phyloP scores from a whole-genome alignment of 1,140 invertebrate genomes.

The Bombus confusus region DNA sequence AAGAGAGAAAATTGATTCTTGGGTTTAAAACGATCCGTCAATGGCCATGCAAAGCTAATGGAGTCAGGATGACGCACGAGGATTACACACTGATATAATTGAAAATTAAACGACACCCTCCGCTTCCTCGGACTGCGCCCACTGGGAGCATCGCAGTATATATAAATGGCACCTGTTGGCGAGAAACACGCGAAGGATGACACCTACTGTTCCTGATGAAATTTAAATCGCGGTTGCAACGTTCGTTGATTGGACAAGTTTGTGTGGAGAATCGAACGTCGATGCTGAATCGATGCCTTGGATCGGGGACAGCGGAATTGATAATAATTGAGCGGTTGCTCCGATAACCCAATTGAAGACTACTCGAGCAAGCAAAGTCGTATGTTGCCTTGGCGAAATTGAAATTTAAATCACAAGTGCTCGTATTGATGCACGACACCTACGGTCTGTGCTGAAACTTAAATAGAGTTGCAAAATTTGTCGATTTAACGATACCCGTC shows the following conservation, averaged over 20 bases:
- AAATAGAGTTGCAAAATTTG: background rate
- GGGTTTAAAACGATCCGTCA: background rate
- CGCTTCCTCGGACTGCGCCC: background rate
- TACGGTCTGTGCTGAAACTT: background rate
- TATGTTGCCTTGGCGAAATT: conserved; percentile 1
- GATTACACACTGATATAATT: background rate
- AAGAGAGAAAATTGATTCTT: background rate
- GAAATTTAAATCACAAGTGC: background rate
- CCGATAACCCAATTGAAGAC: background rate
- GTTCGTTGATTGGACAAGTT: background rate
- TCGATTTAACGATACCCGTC: background rate
- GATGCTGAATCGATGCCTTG: background rate
- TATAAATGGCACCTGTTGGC: conserved; percentile 34
- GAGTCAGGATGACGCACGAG: background rate
- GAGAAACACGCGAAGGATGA: background rate
- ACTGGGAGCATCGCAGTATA: conserved; percentile 17
- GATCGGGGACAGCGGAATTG: conserved; percentile 1
- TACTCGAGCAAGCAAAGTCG: background rate
- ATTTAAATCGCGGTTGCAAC: background rate
- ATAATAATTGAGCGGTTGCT: conserved; percentile 16
- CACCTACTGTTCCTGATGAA: conserved; percentile 19
- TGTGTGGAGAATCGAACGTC: background rate
- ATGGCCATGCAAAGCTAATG: too few relatives aligned
- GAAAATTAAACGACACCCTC: conserved; percentile 11
- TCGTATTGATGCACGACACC: background rate